Evolutionary conservation across 2,797 vertebrate genomes (phyloP).

Genomic region (Falco peregrinus): DNA sequence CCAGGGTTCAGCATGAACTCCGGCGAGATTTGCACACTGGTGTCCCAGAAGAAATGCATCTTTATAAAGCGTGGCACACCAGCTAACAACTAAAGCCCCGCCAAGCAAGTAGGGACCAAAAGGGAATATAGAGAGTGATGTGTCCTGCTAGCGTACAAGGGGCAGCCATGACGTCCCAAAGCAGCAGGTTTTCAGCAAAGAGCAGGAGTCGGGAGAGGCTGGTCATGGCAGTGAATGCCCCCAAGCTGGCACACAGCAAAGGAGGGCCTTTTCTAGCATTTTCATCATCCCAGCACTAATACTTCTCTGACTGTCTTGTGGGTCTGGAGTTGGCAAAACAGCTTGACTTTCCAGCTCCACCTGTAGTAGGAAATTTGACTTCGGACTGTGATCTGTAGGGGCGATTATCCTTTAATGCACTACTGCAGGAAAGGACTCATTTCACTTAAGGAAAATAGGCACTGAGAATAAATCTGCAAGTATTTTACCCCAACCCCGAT

Average conservation of each 20-base stretch:
- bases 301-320: not conserved
- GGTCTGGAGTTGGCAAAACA: not conserved
- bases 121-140: not conserved
- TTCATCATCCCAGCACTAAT: not conserved
- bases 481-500: not conserved
- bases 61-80: not conserved
- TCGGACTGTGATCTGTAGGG: not conserved
- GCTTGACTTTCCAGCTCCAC: not conserved
- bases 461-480: not conserved
- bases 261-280: too few relatives aligned
- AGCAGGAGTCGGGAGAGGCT: not conserved
- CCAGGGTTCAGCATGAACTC: not conserved
- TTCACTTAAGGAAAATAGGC: not conserved
- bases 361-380: too few relatives aligned
- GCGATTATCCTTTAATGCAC: not conserved
- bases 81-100: not conserved
- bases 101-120: not conserved
- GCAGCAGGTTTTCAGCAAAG: not conserved
- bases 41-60: not conserved
- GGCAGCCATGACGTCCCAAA: not conserved
- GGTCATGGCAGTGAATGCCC: accelerated
- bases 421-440: not conserved
- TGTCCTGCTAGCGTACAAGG: not conserved
- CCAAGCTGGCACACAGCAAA: not conserved
- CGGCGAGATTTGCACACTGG: not conserved